Evolutionary conservation across 2,888 invertebrate species (phyloP).

Genomic region (Actias luna): DNA sequence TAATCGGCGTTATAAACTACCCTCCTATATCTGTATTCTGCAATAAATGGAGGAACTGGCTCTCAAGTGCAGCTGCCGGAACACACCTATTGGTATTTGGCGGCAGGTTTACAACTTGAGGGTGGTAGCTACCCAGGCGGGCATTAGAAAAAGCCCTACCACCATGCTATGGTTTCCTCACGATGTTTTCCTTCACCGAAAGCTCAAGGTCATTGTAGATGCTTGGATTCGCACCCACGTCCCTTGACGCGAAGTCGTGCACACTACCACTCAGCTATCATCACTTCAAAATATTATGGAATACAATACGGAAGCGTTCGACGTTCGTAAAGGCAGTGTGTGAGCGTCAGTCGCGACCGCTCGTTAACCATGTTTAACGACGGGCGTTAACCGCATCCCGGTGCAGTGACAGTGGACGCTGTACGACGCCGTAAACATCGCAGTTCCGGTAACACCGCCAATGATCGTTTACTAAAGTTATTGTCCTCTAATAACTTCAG

Average conservation of each 20-base stretch:
- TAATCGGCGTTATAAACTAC: too few relatives aligned
- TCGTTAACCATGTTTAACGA: conserved; percentile 25
- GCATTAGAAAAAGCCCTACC: too few relatives aligned
- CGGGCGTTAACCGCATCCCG: conserved; percentile 43
- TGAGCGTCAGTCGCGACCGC: conserved; percentile 12
- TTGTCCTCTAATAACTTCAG: background rate
- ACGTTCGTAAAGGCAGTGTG: background rate
- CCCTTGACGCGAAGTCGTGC: background rate
- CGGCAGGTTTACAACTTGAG: too few relatives aligned
- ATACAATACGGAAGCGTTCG: background rate
- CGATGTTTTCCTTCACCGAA: too few relatives aligned
- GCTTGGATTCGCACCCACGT: too few relatives aligned
- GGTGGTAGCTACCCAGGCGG: too few relatives aligned
- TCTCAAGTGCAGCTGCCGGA: too few relatives aligned
- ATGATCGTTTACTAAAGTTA: background rate
- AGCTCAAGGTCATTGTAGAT: too few relatives aligned
- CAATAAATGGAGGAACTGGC: too few relatives aligned
- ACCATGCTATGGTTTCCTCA: too few relatives aligned
- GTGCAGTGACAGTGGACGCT: conserved; percentile 14
- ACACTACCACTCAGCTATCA: background rate
- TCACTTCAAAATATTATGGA: background rate
- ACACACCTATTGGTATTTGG: too few relatives aligned
- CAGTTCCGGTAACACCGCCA: conserved; percentile 15
- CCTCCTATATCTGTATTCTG: too few relatives aligned
- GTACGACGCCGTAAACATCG: conserved; percentile 15